A percentile compares a stretch with the other conserved stretches of the same genome.
These are phyloP conservation scores for Allacma fusca DNA, from an alignment of 2,888 invertebrate genomes.

Conservation along the genomic window DNA sequence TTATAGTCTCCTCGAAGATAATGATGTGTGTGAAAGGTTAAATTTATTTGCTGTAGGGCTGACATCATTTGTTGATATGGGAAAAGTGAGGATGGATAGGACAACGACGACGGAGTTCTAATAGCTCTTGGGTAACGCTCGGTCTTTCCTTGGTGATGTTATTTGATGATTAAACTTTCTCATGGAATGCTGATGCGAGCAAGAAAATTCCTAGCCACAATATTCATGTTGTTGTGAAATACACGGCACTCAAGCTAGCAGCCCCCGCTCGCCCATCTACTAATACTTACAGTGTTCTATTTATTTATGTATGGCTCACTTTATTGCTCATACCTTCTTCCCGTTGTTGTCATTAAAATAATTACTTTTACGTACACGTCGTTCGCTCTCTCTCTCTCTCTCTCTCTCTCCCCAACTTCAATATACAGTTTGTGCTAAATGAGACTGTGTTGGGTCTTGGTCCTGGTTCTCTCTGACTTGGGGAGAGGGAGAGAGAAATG, in stretches of 20 bases:
- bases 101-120: slow-evolving; percentile 10
- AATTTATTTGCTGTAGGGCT: slow-evolving; percentile 25
- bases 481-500: too few species aligned
- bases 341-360: slow-evolving; percentile 16
- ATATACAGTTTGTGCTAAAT: not conserved
- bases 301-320: slow-evolving; percentile 13
- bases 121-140: slow-evolving; percentile 13
- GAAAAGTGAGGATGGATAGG: slow-evolving; percentile 20
- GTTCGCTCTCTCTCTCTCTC: not conserved
- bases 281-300: not conserved
- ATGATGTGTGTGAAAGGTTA: slow-evolving; percentile 16
- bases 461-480: too few species aligned
- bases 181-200: slow-evolving; percentile 31
- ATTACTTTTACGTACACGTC: not conserved
- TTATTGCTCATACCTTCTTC: slow-evolving; percentile 7
- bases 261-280: not conserved
- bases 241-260: not conserved
- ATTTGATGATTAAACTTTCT: slow-evolving; percentile 34
- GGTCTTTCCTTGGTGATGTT: slow-evolving; percentile 18
- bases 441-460: not conserved
- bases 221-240: slow-evolving; percentile 30
- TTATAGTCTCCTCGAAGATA: slow-evolving; percentile 12
- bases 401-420: not conserved
- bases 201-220: slow-evolving; percentile 22
- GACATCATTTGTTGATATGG: slow-evolving; percentile 14